Base-by-base conservation (phyloP, 2,797 vertebrate genomes). In the Pangasius macronema region DNA sequence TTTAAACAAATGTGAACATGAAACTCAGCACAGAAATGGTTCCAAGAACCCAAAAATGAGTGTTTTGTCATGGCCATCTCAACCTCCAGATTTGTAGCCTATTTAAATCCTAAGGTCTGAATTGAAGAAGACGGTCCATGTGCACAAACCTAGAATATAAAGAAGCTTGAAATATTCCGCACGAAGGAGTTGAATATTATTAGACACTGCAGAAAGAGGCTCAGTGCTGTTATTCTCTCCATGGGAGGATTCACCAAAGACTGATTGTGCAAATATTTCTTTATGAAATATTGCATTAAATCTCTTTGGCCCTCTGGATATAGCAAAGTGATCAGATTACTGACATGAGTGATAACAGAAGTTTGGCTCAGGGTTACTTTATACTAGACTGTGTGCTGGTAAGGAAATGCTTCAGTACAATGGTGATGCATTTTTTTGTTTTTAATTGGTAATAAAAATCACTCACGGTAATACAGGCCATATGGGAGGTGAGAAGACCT, bases 201-300 rank as follows among this genome's bases (percentile, higher is more conserved):
- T n/a, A 53, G 16, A 39, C 20, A 36, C 0, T 24, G 9, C 30
- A 80, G 51, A 55, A 55, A 33, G 27, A 53, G n/a, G 75, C 51
- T 39, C 53, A 39, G 18, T 13, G 30, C 20, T 39, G 33, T 42
- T 42, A 27, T 42, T 61, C 22, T 39, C 77, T 24, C 7, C 27
- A 9, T n/a, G 73, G 10, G 46, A 7, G 46, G 24, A 76, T 33
- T 55, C 53, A 80, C 20, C 27, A 27, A 57, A 24, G 36, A 61
- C 24, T 42, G 22, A 59, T 14, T 59, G 77, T 14, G 20, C 11
- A 81, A 81, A 81, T 14, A 63, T 16, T 18, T 46, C 39, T 65
- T 82, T n/a, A 46, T 27, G 59, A 63, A 81, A 81, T 61, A 81
- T n/a, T 81, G 33, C n/a, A 13, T 77, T 77, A 33, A 79, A 63